phyloP scores from a whole-genome alignment of 92 coral and sea anemone genomes.

The Phenganax stokvisi region DNA sequence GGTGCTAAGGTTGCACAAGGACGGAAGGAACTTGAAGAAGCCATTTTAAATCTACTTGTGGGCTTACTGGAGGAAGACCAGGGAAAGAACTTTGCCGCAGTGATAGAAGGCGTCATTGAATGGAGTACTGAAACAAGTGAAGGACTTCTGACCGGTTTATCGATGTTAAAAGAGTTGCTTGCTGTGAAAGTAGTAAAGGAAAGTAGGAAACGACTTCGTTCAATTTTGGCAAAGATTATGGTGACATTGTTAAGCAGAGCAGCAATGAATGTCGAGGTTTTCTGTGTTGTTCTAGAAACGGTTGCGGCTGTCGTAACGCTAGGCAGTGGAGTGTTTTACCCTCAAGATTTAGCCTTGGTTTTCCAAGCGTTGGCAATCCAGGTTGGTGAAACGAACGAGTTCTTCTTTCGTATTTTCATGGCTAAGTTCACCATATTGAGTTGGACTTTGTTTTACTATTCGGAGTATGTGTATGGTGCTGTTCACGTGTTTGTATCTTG shows the following conservation, averaged over 20 bases:
- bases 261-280: constrained; percentile 4
- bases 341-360: constrained; percentile 14
- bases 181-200: constrained; percentile 10
- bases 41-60: background rate
- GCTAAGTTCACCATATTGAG: constrained; percentile 29
- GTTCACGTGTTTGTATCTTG: constrained; percentile 31
- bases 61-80: constrained; percentile 6
- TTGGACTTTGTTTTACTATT: constrained; percentile 30
- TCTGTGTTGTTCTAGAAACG: constrained; percentile 8
- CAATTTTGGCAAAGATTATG: background rate
- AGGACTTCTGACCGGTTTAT: constrained; percentile 12
- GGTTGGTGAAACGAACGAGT: background rate
- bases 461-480: constrained; percentile 20
- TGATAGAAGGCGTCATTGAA: constrained; percentile 18
- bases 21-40: constrained; percentile 2
- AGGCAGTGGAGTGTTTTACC: constrained; percentile 23
- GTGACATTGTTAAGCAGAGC: constrained; percentile 17
- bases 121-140: background rate
- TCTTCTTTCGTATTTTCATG: constrained; percentile 28
- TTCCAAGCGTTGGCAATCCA: constrained; percentile 22
- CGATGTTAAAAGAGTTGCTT: constrained; percentile 14
- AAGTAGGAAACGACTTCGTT: constrained; percentile 24
- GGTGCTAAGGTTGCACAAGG: background rate
- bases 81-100: constrained; percentile 10
- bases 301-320: constrained; percentile 24